Percentiles rank a stretch among this genome's conserved stretches.
Conservation (phyloP, 2,797 vertebrate species). For the Sparidentex hasta region DNA sequence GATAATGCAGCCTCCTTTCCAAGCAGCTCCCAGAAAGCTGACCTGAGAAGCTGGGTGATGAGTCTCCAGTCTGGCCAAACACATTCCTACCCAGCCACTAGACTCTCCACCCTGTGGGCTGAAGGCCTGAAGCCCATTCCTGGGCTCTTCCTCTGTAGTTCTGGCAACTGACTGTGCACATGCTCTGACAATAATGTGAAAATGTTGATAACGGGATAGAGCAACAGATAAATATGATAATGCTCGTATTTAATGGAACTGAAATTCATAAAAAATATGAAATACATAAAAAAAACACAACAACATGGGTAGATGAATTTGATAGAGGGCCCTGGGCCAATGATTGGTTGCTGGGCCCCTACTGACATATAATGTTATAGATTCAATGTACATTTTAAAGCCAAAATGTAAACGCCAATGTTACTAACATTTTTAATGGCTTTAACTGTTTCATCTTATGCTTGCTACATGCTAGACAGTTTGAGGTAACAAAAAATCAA, state of each 20-base stretch:
- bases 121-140: slow-evolving; percentile 33
- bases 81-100: slow-evolving; percentile 70
- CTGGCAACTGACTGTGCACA: slow-evolving; percentile 30
- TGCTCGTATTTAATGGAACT: background rate
- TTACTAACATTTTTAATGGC: background rate
- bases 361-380: background rate
- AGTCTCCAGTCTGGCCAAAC: slow-evolving; percentile 50
- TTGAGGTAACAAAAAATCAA: background rate
- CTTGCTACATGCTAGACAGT: background rate
- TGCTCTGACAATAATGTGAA: slow-evolving; percentile 3
- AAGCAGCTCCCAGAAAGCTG: slow-evolving; percentile 38
- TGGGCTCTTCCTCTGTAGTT: slow-evolving; percentile 27
- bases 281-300: background rate
- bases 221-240: background rate
- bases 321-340: background rate
- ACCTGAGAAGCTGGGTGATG: slow-evolving; percentile 48
- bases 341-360: background rate
- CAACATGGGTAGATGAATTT: background rate
- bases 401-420: background rate
- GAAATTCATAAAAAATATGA: background rate
- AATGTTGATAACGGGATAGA: background rate
- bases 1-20: slow-evolving; percentile 46
- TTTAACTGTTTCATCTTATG: background rate
- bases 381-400: background rate
- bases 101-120: slow-evolving; percentile 70